Evolutionary conservation across 2,113 vertebrate species (phyloP), one percentile per base, ranked within the genome.

Genomic region (Vidua chalybeata): DNA sequence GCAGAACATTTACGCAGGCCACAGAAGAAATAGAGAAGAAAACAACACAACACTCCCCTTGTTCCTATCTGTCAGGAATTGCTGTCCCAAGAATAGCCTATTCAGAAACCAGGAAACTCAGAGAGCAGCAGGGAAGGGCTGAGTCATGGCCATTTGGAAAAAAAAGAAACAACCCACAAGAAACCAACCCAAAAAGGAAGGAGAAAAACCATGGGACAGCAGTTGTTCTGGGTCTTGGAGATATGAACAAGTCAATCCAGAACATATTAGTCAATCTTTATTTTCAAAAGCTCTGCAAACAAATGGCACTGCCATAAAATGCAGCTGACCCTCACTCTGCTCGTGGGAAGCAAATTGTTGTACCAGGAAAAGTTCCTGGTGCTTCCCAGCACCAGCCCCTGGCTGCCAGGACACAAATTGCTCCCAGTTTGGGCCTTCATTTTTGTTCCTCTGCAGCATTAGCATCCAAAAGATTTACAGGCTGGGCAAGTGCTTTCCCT

Each of bases 81-180:
- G 30, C 85, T 80, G 51, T 39, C 94, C 88, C 92, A 94, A 91
- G 87, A 95, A 93, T 69, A 93, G 87, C 63, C 91, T 91, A 62
- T 90, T 95, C 84, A 95, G 78, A 87, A 89, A 93, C 9, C 75
- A 94, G 91, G 91, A 93, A 96, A 91, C 68, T 81, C 89, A 27
- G 73, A 72, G 64, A 93, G 82, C 87, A 73, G 90, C 93, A 46
- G 68, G 90, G 88, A 97, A 95, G 85, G 82, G 87, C 93, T 96
- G 96, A 96, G 90, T 94, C 93, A 96, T 6, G 35, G 72, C 45
- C 63, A 69, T 21, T 33, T 58, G 49, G 22, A 63, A 43, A 48
- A 54, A 77, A 85, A 67, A 33, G 35, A 31, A 41, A 49, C 21
- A 87, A 52, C 23, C 72, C 56, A 94, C 81, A 94, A 52, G 64